phyloP scores from a whole-genome alignment of 30 jellyfish, hydroid and myxozoan species.

The Pseudorhiza aurosa region DNA sequence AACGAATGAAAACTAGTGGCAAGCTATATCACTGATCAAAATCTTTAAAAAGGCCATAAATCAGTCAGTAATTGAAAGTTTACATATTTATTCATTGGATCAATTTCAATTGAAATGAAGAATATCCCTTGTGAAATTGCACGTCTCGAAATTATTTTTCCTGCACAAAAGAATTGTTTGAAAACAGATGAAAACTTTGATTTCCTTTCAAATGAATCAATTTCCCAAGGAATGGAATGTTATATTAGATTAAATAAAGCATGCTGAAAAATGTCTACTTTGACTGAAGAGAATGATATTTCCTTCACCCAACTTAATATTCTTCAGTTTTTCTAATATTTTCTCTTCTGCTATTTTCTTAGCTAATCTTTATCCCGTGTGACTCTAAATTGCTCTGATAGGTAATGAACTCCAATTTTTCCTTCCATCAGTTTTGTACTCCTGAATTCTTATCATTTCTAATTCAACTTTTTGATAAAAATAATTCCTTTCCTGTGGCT shows the following conservation, averaged over 20 bases:
- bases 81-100: conserved; percentile 28
- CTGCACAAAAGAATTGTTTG: conserved; percentile 9
- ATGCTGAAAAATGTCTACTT: background rate
- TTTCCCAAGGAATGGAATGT: background rate
- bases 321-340: background rate
- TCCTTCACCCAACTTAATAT: background rate
- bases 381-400: too few species aligned
- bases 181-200: conserved; percentile 13
- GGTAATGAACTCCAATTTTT: too few species aligned
- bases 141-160: conserved; percentile 22
- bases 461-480: too few species aligned
- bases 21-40: conserved; percentile 6
- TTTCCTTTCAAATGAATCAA: conserved; percentile 21
- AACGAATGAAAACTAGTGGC: conserved; percentile 36
- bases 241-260: background rate
- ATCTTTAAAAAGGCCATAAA: conserved; percentile 32
- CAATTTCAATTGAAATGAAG: conserved; percentile 38
- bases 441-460: too few species aligned
- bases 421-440: too few species aligned
- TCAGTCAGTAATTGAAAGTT: conserved; percentile 37
- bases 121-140: background rate
- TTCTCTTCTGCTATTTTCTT: background rate
- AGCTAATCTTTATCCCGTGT: too few species aligned
- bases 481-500: too few species aligned
- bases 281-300: background rate